Percentiles rank a stretch among this genome's conserved stretches.
Evolutionary conservation across 1,140 invertebrate genomes (phyloP).

Genomic region (Drosophila nasuta): DNA sequence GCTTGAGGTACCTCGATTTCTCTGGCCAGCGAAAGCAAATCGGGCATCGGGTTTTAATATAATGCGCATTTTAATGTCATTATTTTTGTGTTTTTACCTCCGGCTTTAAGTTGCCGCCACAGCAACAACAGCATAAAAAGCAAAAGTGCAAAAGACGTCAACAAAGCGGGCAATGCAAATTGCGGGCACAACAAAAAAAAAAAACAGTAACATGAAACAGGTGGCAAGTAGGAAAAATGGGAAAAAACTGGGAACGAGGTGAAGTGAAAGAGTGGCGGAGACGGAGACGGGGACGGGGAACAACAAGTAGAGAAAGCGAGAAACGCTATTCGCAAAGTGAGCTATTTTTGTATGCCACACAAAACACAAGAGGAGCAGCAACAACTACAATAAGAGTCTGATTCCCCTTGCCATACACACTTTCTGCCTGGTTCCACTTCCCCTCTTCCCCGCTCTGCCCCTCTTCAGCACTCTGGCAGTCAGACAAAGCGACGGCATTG

Average conservation of each 20-base stretch:
- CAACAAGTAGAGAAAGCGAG: slow-evolving; percentile 22
- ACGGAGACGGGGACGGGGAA: not conserved
- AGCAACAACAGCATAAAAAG: slow-evolving; percentile 42
- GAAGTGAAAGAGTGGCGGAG: not conserved
- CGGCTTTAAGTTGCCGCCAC: slow-evolving; percentile 12
- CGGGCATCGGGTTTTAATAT: slow-evolving; percentile 61
- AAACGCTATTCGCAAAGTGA: slow-evolving; percentile 48
- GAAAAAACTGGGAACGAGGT: not conserved
- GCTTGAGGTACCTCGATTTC: slow-evolving; percentile 18
- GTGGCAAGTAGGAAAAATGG: not conserved
- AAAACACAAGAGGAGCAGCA: slow-evolving; percentile 23
- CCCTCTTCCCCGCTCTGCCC: not conserved
- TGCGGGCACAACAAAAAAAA: slow-evolving; percentile 40
- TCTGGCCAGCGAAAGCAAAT: slow-evolving; percentile 40
- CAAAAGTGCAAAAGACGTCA: slow-evolving; percentile 62
- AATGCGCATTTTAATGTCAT: slow-evolving; percentile 77
- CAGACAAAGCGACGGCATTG: slow-evolving; percentile 79
- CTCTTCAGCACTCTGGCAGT: slow-evolving; percentile 35
- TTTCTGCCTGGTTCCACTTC: not conserved
- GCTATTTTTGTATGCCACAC: slow-evolving; percentile 54
- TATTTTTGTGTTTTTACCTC: slow-evolving; percentile 49
- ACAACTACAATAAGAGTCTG: slow-evolving; percentile 16
- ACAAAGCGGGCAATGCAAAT: slow-evolving; percentile 60
- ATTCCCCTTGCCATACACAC: not conserved
- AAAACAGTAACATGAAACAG: slow-evolving; percentile 26